phyloP scores from a whole-genome alignment of 2,113 vertebrate genomes.

The Proterorhinus semilunaris region DNA sequence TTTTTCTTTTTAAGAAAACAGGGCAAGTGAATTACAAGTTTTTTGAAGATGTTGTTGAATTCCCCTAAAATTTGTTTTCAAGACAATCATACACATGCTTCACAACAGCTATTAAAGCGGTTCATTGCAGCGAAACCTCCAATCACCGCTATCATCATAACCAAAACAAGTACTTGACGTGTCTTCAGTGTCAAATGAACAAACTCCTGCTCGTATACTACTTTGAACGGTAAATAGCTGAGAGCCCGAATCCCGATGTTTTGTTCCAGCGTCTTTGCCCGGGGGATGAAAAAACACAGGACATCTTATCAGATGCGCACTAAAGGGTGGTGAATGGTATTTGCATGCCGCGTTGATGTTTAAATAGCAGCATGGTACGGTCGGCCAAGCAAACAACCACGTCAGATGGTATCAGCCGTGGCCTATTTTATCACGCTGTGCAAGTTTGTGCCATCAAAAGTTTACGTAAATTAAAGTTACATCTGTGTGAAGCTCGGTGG shows the following conservation, averaged over 20 bases:
- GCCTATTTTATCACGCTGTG: slow-evolving; percentile 64
- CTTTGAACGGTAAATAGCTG: slow-evolving; percentile 47
- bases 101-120: too few relatives aligned
- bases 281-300: slow-evolving; percentile 60
- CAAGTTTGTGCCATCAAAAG: slow-evolving; percentile 46
- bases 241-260: slow-evolving; percentile 58
- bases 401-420: slow-evolving; percentile 73
- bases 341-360: slow-evolving; percentile 74
- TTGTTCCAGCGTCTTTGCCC: slow-evolving; percentile 56
- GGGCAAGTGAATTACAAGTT: too few relatives aligned
- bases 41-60: too few relatives aligned
- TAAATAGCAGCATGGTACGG: slow-evolving; percentile 68
- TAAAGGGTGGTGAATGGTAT: slow-evolving; percentile 71
- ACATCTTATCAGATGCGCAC: slow-evolving; percentile 69
- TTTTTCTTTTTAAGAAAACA: too few relatives aligned
- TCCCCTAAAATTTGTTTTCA: too few relatives aligned
- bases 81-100: too few relatives aligned
- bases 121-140: too few relatives aligned
- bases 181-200: slow-evolving; percentile 5
- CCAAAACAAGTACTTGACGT: slow-evolving; percentile 10
- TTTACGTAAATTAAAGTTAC: slow-evolving; percentile 33
- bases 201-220: neutral
- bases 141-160: neutral
- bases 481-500: slow-evolving; percentile 34
- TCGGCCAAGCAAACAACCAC: slow-evolving; percentile 70